These are phyloP conservation scores for Xestia sexstrigata DNA, from an alignment of 2,888 invertebrate genomes.

Conservation along the genomic window DNA sequence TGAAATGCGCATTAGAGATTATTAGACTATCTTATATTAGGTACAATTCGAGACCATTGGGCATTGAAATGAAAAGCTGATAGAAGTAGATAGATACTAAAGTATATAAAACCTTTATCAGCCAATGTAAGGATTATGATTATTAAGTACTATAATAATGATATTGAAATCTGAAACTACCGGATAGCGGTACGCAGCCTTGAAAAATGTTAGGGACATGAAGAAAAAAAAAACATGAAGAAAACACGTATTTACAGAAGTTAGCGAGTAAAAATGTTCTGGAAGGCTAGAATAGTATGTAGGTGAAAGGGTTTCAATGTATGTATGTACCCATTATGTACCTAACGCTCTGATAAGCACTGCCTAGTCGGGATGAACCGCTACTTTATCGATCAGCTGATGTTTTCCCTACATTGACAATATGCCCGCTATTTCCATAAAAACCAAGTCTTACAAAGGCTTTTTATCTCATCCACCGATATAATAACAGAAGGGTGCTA, in stretches of 20 bases:
- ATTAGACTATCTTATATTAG: not conserved
- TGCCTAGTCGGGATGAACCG: slow-evolving; percentile 7
- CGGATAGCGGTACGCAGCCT: not conserved
- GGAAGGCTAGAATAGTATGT: not conserved
- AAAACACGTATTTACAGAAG: not conserved
- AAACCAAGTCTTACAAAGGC: not conserved
- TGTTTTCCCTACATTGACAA: slow-evolving; percentile 4
- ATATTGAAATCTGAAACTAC: slow-evolving; percentile 4
- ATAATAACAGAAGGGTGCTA: not conserved
- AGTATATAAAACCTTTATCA: not conserved
- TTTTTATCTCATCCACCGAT: not conserved
- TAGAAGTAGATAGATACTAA: not conserved
- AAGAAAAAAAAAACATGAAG: not conserved
- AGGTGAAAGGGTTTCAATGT: not conserved
- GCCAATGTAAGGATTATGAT: not conserved
- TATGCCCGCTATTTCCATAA: not conserved
- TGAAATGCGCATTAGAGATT: not conserved
- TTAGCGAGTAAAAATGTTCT: not conserved
- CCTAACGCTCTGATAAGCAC: not conserved
- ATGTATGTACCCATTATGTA: not conserved
- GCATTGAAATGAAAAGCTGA: slow-evolving; percentile 3
- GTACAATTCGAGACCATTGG: not conserved
- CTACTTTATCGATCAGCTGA: slow-evolving; percentile 59
- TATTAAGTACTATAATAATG: not conserved
- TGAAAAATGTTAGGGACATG: not conserved